Evolutionary conservation across 1,140 invertebrate genomes (phyloP), one percentile per base, ranked within the genome.

Genomic region (Drosophila sechellia): DNA sequence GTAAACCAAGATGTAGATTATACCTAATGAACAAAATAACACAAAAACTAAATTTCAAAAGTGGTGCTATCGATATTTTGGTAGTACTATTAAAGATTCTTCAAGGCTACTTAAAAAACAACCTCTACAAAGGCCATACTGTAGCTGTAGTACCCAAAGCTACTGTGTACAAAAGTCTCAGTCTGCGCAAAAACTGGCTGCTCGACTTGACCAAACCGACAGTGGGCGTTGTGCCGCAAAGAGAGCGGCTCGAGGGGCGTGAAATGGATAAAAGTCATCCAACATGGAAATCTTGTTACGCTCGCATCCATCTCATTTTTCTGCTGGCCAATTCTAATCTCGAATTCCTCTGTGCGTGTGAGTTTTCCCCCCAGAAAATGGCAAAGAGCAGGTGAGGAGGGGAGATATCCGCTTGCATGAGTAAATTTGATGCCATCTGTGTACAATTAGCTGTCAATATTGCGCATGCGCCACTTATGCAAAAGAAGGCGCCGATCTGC

Each of bases 401-500:
- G 20, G 11, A 43, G 39, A 40, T 40, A 61, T 77, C 56, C 58
- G 48, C 50, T 77, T 69, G 74, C 73, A 69, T 60, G 73, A 69
- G 83, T 83, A 86, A 86, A 86, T 86, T 86, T 86, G 83, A 87
- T 89, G 50, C 75, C 83, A 89, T 83, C 84, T 89, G 75, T 76
- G 79, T 65, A 86, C 83, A 86, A 86, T 86, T 86, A 87, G 79
- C 60, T 86, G 83, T 86, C 83, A 86, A 86, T 86, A 89, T 89
- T 83, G 83, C 79, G 83, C 70, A 87, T 87, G 73, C 78, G 81
- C 79, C 81, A 74, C 84, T 84, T 86, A 60, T 80, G 81, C 76
- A 79, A 76, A 75, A 58, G 60, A 76, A 76, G 55, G 27, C 53
- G 43, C 20, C 20, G 27, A 64, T 43, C 27, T n/a, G n/a, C 13